These are phyloP conservation scores for Cyphomyrus plagiostoma DNA, from an alignment of 2,113 vertebrate species.

Conservation along the genomic window DNA sequence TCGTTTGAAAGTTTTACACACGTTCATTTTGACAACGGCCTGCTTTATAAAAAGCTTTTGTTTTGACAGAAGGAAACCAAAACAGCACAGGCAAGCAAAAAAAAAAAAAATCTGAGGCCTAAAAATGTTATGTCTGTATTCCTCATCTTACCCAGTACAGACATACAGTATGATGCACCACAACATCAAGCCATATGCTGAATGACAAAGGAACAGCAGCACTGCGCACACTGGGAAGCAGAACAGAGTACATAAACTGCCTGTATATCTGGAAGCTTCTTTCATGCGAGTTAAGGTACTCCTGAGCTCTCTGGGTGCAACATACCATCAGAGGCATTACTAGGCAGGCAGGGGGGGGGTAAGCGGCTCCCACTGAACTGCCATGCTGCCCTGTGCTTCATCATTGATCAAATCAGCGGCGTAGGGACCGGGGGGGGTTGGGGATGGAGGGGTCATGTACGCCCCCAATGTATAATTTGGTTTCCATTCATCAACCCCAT, in stretches of 20 bases:
- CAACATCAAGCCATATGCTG: not conserved
- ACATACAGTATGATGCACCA: not conserved
- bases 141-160: not conserved
- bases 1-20: not conserved
- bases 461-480: not conserved
- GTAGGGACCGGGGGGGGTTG: not conserved
- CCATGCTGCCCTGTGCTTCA: not conserved
- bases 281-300: not conserved
- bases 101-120: not conserved
- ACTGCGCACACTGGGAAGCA: not conserved
- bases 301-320: not conserved
- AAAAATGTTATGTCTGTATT: not conserved
- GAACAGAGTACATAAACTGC: not conserved
- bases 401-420: not conserved
- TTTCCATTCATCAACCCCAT: not conserved
- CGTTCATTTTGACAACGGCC: not conserved
- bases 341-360: not conserved
- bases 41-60: not conserved
- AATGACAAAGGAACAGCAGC: not conserved
- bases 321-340: not conserved
- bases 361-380: not conserved
- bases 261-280: not conserved
- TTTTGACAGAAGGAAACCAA: not conserved
- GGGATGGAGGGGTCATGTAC: not conserved
- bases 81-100: not conserved